A percentile compares a stretch with the other conserved stretches of the same genome.
These are phyloP conservation scores for Drosophila helvetica DNA, from an alignment of 2,888 invertebrate genomes.

Conservation along the genomic window DNA sequence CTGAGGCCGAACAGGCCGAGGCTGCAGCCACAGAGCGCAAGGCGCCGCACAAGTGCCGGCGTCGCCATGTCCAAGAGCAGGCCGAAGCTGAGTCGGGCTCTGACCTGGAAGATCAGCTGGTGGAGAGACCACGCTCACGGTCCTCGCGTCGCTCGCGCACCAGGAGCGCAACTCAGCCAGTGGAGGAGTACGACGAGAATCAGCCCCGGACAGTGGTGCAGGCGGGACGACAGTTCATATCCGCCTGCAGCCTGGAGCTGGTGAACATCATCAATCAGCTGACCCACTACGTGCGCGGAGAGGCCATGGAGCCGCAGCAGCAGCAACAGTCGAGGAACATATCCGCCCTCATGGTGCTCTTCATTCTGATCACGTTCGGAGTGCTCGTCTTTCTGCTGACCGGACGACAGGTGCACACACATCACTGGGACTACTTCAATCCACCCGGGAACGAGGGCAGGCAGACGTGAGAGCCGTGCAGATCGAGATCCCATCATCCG, in stretches of 20 bases:
- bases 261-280: conserved; percentile 88
- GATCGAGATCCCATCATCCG: conserved; percentile 11
- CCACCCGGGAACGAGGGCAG: conserved; percentile 88
- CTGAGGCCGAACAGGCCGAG: conserved; percentile 81
- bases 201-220: conserved; percentile 88
- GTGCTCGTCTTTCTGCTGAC: conserved; percentile 90
- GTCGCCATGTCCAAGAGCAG: conserved; percentile 84
- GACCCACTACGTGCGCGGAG: conserved; percentile 85
- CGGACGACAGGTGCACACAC: conserved; percentile 90
- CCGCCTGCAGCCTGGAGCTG: conserved; percentile 88
- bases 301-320: conserved; percentile 79
- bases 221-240: conserved; percentile 88
- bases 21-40: conserved; percentile 70
- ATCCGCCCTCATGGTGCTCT: conserved; percentile 90
- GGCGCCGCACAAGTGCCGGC: conserved; percentile 85
- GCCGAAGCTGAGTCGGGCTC: conserved; percentile 57
- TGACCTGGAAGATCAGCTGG: conserved; percentile 85
- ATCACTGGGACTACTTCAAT: conserved; percentile 95
- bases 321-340: conserved; percentile 86
- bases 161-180: conserved; percentile 83
- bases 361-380: conserved; percentile 91
- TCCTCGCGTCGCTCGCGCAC: conserved; percentile 81
- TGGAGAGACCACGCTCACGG: conserved; percentile 84
- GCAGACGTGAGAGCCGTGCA: conserved; percentile 67
- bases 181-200: conserved; percentile 68